These are phyloP conservation scores for Odocoileus hemionus DNA, from an alignment of 2,113 vertebrate genomes.

Conservation along the genomic window DNA sequence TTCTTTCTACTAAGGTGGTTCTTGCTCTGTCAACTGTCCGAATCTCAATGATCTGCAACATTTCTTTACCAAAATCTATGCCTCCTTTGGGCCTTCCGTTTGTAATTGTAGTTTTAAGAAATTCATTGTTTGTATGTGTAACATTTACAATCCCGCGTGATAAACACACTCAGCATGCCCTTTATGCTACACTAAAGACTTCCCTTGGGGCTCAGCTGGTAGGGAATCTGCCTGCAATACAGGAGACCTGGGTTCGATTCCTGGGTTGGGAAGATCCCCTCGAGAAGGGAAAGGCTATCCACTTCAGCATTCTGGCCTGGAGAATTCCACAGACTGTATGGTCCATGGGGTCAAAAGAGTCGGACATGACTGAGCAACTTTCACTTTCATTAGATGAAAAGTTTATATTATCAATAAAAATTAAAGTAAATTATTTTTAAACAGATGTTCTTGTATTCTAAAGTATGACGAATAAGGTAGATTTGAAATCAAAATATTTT, in stretches of 20 bases:
- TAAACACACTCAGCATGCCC: not conserved
- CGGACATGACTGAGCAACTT: fast-evolving
- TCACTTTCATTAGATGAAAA: not conserved
- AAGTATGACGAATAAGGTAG: not conserved
- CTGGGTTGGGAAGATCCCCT: not conserved
- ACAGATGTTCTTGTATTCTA: not conserved
- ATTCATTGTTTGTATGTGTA: not conserved
- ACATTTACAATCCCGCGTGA: not conserved
- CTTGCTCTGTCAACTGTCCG: no score
- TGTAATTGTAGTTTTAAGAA: not conserved
- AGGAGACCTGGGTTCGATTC: not conserved
- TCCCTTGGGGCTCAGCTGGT: not conserved
- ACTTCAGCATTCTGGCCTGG: not conserved
- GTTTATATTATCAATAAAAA: not conserved
- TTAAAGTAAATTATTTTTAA: not conserved
- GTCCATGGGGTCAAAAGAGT: not conserved
- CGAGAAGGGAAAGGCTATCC: not conserved
- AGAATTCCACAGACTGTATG: not conserved
- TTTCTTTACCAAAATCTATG: not conserved
- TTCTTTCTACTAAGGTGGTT: not conserved
- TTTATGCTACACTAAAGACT: not conserved
- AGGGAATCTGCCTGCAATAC: fast-evolving
- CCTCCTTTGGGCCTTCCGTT: not conserved
- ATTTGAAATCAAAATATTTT: not conserved
- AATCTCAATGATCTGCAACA: not conserved